These are phyloP conservation scores for Dasyurus viverrinus DNA, from an alignment of 2,113 vertebrate species.

Conservation along the genomic window DNA sequence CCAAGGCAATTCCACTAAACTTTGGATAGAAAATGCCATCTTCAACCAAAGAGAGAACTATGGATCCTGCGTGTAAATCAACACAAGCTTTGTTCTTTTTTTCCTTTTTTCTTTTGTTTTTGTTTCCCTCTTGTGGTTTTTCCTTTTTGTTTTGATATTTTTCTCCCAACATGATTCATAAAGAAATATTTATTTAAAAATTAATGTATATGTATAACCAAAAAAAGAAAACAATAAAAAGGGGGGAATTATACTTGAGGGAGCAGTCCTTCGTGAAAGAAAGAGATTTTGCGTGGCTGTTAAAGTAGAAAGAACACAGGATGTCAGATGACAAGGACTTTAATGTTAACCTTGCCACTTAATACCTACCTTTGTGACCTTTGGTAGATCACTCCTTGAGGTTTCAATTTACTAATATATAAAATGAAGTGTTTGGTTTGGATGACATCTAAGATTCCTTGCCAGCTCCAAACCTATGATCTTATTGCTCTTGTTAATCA, in stretches of 20 bases:
- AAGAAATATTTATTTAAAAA: no score
- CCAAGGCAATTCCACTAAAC: no score
- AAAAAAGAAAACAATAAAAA: no score
- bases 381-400: neutral
- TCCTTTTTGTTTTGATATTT: no score
- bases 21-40: no score
- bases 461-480: neutral
- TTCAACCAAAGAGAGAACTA: no score
- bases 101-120: no score
- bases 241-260: neutral
- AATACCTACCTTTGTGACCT: neutral
- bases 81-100: no score
- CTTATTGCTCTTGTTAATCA: neutral
- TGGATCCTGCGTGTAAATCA: no score
- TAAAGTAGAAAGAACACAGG: neutral
- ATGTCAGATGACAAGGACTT: neutral
- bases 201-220: no score
- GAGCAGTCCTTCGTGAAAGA: neutral
- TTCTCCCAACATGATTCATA: no score
- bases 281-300: neutral
- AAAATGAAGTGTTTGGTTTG: neutral
- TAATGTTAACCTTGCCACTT: neutral
- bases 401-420: neutral
- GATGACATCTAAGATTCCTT: neutral
- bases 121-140: no score